Evolutionary conservation across 2,797 vertebrate species (phyloP).

Genomic region (Oceanodroma leucorhoa): DNA sequence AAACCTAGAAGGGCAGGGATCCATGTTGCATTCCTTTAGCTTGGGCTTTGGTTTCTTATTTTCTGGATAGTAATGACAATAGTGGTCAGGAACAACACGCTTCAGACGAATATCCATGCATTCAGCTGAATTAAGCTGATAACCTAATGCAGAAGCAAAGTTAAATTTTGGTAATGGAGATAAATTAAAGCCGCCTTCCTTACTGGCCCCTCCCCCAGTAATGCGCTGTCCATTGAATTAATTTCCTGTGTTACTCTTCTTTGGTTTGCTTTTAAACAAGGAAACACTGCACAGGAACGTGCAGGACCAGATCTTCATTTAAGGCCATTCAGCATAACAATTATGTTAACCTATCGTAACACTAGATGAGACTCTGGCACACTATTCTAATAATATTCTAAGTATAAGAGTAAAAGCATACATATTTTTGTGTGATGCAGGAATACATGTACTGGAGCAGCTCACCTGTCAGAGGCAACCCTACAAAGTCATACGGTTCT

Average conservation of each 20-base stretch:
- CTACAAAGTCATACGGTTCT: neutral
- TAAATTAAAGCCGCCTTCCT: neutral
- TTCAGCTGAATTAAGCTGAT: constrained; percentile 93
- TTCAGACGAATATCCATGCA: constrained; percentile 87
- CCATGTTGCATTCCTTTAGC: constrained; percentile 92
- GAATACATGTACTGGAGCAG: neutral
- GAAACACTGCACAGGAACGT: neutral
- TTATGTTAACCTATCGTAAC: neutral
- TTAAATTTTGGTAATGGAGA: neutral
- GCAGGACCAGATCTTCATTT: neutral
- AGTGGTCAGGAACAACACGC: constrained; percentile 84
- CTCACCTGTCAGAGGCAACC: neutral
- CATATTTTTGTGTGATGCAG: neutral
- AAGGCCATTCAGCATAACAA: neutral
- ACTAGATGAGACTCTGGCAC: neutral
- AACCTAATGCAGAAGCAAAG: constrained; percentile 74
- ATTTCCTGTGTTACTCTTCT: neutral
- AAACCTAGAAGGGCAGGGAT: constrained; percentile 89
- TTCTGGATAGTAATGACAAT: constrained; percentile 88
- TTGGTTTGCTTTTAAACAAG: neutral
- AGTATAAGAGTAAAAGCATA: neutral
- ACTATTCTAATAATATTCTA: neutral
- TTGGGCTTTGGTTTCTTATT: constrained; percentile 95
- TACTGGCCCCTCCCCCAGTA: neutral
- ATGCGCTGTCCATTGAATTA: accelerated